A percentile compares a stretch with the other conserved stretches of the same genome.
Conservation (phyloP, 2,797 vertebrate species). For the Pitangus sulphuratus region DNA sequence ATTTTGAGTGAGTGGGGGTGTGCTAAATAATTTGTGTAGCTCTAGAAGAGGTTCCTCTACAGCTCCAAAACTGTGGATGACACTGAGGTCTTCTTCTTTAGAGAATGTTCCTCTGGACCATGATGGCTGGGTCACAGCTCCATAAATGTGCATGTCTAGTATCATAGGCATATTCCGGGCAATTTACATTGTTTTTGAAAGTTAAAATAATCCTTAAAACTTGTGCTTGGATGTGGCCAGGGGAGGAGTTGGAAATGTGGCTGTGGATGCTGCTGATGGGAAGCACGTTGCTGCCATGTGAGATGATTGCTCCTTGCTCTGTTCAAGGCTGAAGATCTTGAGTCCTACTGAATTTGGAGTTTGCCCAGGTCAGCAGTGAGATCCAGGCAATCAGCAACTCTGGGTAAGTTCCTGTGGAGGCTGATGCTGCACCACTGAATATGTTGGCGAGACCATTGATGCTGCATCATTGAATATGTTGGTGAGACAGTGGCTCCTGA, state of each 20-base stretch:
- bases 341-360: background rate
- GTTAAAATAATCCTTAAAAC: background rate
- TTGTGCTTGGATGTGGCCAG: background rate
- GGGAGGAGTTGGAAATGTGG: background rate
- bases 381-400: background rate
- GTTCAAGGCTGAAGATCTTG: background rate
- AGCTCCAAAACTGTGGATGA: background rate
- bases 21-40: background rate
- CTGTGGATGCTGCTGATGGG: background rate
- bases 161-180: background rate
- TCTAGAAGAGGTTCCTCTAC: background rate
- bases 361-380: background rate
- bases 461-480: background rate
- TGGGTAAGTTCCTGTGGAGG: background rate
- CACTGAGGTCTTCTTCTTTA: background rate
- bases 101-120: background rate
- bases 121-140: background rate
- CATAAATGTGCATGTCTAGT: background rate
- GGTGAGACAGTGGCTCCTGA: background rate
- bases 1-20: background rate
- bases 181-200: background rate
- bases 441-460: background rate
- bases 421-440: background rate
- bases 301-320: background rate
- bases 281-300: background rate